Conservation (phyloP, 2,797 vertebrate species). For the Poecilia gillii region DNA sequence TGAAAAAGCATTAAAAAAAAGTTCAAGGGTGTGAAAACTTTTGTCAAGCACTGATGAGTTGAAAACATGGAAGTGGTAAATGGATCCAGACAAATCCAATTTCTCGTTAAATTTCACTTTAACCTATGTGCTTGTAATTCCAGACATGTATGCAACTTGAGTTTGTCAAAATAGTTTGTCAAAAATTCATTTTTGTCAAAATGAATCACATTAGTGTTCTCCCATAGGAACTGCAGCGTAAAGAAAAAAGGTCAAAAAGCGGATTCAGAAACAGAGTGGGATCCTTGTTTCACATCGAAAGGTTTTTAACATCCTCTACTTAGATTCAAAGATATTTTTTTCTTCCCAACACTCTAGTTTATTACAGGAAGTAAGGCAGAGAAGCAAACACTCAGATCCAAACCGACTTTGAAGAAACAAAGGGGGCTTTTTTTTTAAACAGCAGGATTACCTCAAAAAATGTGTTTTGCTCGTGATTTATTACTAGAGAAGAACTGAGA, state of each 20-base stretch:
- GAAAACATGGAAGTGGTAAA: slow-evolving; percentile 23
- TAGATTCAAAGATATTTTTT: slow-evolving; percentile 15
- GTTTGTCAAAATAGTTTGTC: slow-evolving; percentile 41
- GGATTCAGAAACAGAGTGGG: slow-evolving; percentile 2
- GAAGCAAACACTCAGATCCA: slow-evolving; percentile 24
- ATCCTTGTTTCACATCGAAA: slow-evolving; percentile 10
- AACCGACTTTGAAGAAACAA: slow-evolving; percentile 32
- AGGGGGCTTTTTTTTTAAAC: slow-evolving; percentile 5
- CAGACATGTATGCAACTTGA: slow-evolving; percentile 35
- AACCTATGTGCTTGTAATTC: slow-evolving; percentile 21
- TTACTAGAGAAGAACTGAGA: slow-evolving; percentile 20
- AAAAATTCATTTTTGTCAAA: no score
- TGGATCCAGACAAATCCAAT: slow-evolving; percentile 30
- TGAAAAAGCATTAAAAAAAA: neutral
- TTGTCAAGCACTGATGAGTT: neutral
- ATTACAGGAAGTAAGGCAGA: slow-evolving; percentile 12
- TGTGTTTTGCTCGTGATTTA: slow-evolving; percentile 36
- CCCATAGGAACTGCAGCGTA: slow-evolving; percentile 11
- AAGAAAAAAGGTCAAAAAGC: slow-evolving; percentile 33
- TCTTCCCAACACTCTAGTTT: slow-evolving; percentile 16
- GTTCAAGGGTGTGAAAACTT: neutral
- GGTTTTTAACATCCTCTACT: slow-evolving; percentile 28
- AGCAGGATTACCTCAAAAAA: slow-evolving; percentile 23
- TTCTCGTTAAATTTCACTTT: slow-evolving; percentile 42
- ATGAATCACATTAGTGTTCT: slow-evolving; percentile 36